A percentile compares a stretch with the other conserved stretches of the same genome.
Evolutionary conservation across 2,113 vertebrate genomes (phyloP).

Genomic region (Calyptomena viridis): DNA sequence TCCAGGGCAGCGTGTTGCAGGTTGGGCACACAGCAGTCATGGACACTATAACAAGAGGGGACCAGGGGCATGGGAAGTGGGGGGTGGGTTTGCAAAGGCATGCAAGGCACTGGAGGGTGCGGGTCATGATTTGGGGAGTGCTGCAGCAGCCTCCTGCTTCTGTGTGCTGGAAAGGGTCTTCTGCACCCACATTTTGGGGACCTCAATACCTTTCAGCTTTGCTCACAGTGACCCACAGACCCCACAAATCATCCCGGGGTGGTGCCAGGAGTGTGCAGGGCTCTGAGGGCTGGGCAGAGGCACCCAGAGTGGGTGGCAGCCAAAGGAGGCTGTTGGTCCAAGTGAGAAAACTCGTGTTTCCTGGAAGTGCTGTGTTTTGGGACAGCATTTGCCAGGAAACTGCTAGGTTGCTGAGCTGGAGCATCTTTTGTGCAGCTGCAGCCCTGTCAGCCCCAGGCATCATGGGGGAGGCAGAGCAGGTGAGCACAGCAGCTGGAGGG

Average conservation of each 20-base stretch:
- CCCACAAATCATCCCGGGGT: accelerated
- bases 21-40: background rate
- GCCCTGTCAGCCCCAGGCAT: background rate
- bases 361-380: background rate
- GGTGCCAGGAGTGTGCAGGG: accelerated
- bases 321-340: accelerated
- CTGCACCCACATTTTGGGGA: background rate
- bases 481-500: accelerated
- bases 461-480: accelerated
- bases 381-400: background rate
- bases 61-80: accelerated
- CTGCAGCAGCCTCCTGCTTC: background rate
- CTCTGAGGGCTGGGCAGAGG: background rate
- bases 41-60: accelerated
- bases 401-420: background rate
- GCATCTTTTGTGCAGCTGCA: background rate
- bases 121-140: accelerated
- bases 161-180: accelerated
- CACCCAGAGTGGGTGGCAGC: accelerated
- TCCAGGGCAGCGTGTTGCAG: accelerated
- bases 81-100: background rate
- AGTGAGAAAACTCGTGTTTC: accelerated
- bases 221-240: background rate
- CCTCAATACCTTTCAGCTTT: background rate
- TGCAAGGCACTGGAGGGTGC: background rate